A percentile compares a stretch with the other conserved stretches of the same genome.
Evolutionary conservation across 2,888 invertebrate genomes (phyloP).

Genomic region (Beris morrisii): DNA sequence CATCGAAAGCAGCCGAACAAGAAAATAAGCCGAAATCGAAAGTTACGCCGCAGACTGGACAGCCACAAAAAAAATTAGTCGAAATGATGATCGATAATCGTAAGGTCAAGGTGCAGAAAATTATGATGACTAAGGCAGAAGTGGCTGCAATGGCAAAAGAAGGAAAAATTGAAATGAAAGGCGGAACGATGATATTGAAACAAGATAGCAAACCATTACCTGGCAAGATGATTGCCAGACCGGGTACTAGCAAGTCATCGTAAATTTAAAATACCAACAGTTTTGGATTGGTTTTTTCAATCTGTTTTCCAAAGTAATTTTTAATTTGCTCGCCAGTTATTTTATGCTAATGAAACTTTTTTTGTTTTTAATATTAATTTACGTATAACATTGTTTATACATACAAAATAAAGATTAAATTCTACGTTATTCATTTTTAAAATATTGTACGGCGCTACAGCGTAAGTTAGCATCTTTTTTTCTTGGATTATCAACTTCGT

Average conservation of each 20-base stretch:
- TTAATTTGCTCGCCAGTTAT: too few species aligned
- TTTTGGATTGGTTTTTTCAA: too few species aligned
- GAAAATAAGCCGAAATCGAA: slow-evolving; percentile 6
- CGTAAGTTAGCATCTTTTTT: too few species aligned
- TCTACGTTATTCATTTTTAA: too few species aligned
- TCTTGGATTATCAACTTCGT: too few species aligned
- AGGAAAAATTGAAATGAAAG: slow-evolving; percentile 66
- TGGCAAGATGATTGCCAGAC: slow-evolving; percentile 25
- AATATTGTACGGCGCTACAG: too few species aligned
- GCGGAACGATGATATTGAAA: slow-evolving; percentile 47
- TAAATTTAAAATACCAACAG: too few species aligned
- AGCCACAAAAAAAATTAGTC: slow-evolving; percentile 36
- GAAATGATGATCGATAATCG: slow-evolving; percentile 65
- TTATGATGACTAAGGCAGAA: slow-evolving; percentile 68
- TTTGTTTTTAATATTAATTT: too few species aligned
- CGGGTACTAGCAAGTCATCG: neutral
- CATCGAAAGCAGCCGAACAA: slow-evolving; percentile 5
- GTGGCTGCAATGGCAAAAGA: slow-evolving; percentile 68
- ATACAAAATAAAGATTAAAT: too few species aligned
- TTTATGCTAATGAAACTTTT: too few species aligned
- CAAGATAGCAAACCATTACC: slow-evolving; percentile 30
- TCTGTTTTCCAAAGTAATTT: too few species aligned
- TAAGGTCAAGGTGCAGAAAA: slow-evolving; percentile 66
- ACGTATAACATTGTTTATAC: too few species aligned
- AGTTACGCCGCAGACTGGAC: neutral